phyloP scores from a whole-genome alignment of 2,113 vertebrate species.

The Podarcis raffonei region DNA sequence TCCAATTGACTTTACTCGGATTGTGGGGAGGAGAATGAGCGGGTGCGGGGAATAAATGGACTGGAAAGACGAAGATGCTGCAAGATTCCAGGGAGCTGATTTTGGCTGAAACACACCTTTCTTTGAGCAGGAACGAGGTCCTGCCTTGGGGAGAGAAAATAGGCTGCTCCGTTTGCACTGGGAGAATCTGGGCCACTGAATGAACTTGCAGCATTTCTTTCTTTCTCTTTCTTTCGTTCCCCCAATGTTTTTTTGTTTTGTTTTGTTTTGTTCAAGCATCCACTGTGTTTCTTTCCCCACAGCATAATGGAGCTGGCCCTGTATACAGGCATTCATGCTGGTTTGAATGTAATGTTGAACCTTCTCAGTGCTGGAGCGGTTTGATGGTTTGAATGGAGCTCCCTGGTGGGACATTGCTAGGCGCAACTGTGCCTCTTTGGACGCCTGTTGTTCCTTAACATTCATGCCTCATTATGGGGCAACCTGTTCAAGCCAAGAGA shows the following conservation, averaged over 20 bases:
- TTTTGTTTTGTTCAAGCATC: slow-evolving; percentile 38
- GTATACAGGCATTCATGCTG: slow-evolving; percentile 81
- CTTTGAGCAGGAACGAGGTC: no score
- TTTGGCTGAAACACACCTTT: neutral
- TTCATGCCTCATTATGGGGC: slow-evolving; percentile 86
- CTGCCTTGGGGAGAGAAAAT: slow-evolving; percentile 32
- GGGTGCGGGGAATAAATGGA: neutral
- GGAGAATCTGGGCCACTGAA: slow-evolving; percentile 49
- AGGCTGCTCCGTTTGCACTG: slow-evolving; percentile 38
- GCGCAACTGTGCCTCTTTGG: slow-evolving; percentile 80
- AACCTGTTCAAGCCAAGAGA: slow-evolving; percentile 88
- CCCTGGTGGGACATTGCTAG: slow-evolving; percentile 85
- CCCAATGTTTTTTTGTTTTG: no score
- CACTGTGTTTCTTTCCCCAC: slow-evolving; percentile 45
- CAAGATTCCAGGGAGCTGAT: neutral
- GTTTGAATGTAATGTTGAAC: slow-evolving; percentile 84
- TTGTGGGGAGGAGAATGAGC: neutral
- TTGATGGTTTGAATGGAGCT: slow-evolving; percentile 80
- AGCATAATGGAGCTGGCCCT: slow-evolving; percentile 72
- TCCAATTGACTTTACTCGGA: neutral
- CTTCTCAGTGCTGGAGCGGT: slow-evolving; percentile 83
- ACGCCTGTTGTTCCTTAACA: slow-evolving; percentile 84
- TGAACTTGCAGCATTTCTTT: slow-evolving; percentile 55
- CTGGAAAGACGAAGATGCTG: neutral
- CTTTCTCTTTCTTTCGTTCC: neutral